phyloP scores from a whole-genome alignment of 1,140 invertebrate species.

The Trachymyrmex cornetzi region DNA sequence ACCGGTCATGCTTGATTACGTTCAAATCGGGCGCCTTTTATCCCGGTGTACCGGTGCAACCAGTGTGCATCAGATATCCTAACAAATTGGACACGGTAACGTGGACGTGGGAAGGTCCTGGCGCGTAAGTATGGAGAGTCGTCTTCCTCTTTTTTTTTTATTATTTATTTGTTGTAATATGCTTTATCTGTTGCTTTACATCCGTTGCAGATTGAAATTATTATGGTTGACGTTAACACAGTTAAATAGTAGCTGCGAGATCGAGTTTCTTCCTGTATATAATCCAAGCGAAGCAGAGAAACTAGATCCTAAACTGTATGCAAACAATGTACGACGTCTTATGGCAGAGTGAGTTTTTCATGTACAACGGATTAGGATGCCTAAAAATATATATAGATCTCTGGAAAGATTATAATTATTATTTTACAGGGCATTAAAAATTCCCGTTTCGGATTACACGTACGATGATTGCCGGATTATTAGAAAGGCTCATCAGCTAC shows the following conservation, averaged over 20 bases:
- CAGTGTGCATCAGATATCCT: constrained; percentile 96
- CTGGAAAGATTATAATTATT: not conserved
- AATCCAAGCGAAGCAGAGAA: constrained; percentile 95
- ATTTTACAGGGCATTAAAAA: constrained; percentile 91
- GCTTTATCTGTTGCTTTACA: not conserved
- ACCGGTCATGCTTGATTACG: constrained; percentile 96
- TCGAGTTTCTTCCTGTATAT: constrained; percentile 98
- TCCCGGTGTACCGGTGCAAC: constrained; percentile 97
- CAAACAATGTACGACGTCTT: constrained; percentile 94
- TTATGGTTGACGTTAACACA: constrained; percentile 97
- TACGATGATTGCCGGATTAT: constrained; percentile 97
- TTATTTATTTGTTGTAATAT: not conserved
- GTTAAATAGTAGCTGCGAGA: constrained; percentile 95
- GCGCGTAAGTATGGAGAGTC: constrained; percentile 91
- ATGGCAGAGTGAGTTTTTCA: constrained; percentile 95
- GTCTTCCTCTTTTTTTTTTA: not conserved
- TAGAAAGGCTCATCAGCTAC: constrained; percentile 92
- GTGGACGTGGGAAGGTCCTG: constrained; percentile 99
- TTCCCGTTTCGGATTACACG: constrained; percentile 96
- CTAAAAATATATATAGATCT: not conserved
- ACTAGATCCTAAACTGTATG: constrained; percentile 95
- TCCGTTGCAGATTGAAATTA: constrained; percentile 91
- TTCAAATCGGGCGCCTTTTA: constrained; percentile 98
- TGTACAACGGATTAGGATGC: not conserved
- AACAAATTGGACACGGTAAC: constrained; percentile 97